Evolutionary conservation across 2,888 invertebrate species (phyloP).

Genomic region (Caenorhabditis wallacei): DNA sequence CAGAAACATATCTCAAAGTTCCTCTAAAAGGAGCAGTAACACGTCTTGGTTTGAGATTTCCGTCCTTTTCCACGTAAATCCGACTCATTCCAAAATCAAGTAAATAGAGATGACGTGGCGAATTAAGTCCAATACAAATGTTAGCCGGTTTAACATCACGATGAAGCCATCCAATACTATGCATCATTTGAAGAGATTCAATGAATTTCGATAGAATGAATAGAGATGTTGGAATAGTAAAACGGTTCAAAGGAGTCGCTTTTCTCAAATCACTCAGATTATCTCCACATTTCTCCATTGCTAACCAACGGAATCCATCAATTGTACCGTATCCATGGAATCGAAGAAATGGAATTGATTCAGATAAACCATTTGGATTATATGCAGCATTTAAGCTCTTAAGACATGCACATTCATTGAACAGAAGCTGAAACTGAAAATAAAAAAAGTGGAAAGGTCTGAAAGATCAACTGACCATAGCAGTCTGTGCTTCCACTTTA

Average conservation of each 20-base stretch:
- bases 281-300: constrained; percentile 74
- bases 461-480: constrained; percentile 20
- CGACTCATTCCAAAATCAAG: constrained; percentile 74
- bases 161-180: constrained; percentile 75
- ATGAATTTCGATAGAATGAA: constrained; percentile 73
- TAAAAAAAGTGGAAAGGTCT: background rate
- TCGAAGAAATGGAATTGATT: constrained; percentile 47
- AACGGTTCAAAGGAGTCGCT: constrained; percentile 60
- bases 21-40: constrained; percentile 68
- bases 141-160: constrained; percentile 77
- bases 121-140: constrained; percentile 71
- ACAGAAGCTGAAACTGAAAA: constrained; percentile 54
- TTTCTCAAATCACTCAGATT: constrained; percentile 74
- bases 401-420: constrained; percentile 55
- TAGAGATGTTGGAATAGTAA: constrained; percentile 69
- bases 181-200: constrained; percentile 66
- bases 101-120: constrained; percentile 58
- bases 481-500: constrained; percentile 47
- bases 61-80: constrained; percentile 47
- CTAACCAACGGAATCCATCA: constrained; percentile 49
- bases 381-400: constrained; percentile 43
- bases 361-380: constrained; percentile 13
- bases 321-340: constrained; percentile 52
- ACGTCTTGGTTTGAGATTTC: constrained; percentile 46
- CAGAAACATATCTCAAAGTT: constrained; percentile 74